phyloP scores from a whole-genome alignment of 1,140 invertebrate genomes.

The Trachymyrmex cornetzi region DNA sequence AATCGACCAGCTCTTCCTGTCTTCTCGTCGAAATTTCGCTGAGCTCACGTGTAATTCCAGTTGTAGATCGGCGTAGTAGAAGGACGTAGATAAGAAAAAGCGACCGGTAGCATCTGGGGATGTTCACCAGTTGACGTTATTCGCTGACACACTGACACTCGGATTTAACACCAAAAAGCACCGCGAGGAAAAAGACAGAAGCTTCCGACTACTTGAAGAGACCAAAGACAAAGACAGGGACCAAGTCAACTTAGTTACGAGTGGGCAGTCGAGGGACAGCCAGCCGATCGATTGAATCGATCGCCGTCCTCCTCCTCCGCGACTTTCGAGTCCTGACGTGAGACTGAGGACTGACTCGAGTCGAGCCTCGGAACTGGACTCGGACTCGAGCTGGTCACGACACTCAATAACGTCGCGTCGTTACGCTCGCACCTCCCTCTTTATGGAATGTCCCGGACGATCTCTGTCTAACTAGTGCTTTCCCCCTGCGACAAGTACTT shows the following conservation, averaged over 20 bases:
- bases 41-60: conserved; percentile 43
- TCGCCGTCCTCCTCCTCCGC: conserved; percentile 63
- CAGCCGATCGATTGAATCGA: neutral
- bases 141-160: conserved; percentile 41
- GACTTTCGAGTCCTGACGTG: conserved; percentile 81
- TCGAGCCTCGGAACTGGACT: conserved; percentile 66
- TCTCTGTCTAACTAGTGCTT: conserved; percentile 39
- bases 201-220: neutral
- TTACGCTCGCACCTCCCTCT: conserved; percentile 62
- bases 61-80: neutral
- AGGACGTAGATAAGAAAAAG: neutral
- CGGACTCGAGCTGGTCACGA: conserved; percentile 18
- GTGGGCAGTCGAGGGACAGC: neutral
- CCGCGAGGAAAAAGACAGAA: neutral
- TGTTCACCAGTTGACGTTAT: conserved; percentile 24
- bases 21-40: neutral
- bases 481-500: conserved; percentile 4
- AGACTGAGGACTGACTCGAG: conserved; percentile 76
- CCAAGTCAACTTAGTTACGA: neutral
- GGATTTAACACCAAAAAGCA: conserved; percentile 23
- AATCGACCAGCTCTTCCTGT: neutral
- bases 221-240: neutral
- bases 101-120: conserved; percentile 28
- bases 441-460: neutral
- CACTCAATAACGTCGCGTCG: neutral